Base-by-base conservation (phyloP, 2,113 vertebrate genomes). In the Triplophysa rosa region DNA sequence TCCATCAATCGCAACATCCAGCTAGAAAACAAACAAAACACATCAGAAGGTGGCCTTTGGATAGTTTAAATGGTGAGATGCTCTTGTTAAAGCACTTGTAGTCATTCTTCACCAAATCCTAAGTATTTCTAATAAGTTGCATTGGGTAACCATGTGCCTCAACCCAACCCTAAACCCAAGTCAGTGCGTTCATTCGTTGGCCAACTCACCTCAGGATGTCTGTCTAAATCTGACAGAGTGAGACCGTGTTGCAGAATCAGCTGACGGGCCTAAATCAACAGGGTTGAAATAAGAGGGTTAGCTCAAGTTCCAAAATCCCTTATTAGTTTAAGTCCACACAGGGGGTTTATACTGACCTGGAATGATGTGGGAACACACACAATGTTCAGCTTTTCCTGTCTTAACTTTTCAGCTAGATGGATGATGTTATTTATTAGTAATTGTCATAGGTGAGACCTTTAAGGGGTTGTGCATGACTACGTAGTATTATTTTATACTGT, bases 1-100 rank as follows among this genome's bases (percentile, higher is more conserved):
- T 26, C 98, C 98, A n/a, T 99, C 97, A 0, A 99, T 98, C 54
- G 96, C 96, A 0, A 99, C 94, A 0, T 99, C 96, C 9, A 99
- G 93, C 98, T 99, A 92, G 0, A 21, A 8, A 16, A 81, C 17
- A 76, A 12, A 33, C 33, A 47, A 83, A n/a, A 74, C 0, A 71
- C 1, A 67, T 37, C 33, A 37, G 6, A 33, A 33, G 33, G 4
- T 33, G 33, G 33, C n/a, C 29, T 0, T 58, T 19, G 37, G 8
- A 37, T 2, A 67, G 12, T n/a, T 33, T 26, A 63, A 26, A 78
- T 29, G 47, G 33, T 37, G 33, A 37, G 33, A 37, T 37, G 33
- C 33, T 37, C 33, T 37, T 37, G 33, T 37, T 7, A 37, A 37
- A 37, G 1, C 33, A 37, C 6, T 37, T 37, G 33, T 37, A 1